Percentiles rank a stretch among this genome's conserved stretches.
Conservation (phyloP, 2,888 invertebrate species). For the Zhuqinia jingwanae region DNA sequence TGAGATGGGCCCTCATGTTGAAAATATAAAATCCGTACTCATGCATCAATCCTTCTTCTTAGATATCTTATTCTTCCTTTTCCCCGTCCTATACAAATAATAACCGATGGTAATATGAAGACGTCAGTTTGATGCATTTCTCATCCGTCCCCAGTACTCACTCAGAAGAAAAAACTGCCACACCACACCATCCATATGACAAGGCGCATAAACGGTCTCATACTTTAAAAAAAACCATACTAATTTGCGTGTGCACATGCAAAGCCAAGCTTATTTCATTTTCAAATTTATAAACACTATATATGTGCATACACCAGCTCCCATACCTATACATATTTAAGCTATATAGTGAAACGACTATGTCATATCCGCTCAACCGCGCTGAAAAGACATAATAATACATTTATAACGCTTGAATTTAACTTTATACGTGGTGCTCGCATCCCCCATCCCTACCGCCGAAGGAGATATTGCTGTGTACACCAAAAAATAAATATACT, state of each 20-base stretch:
- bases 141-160: not conserved
- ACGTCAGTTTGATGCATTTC: conserved; percentile 59
- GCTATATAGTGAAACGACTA: too few species aligned
- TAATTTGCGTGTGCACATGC: not conserved
- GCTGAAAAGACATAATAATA: conserved; percentile 61
- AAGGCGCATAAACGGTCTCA: not conserved
- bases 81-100: conserved; percentile 17
- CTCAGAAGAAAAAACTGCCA: not conserved
- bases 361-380: conserved; percentile 55
- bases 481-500: conserved; percentile 55
- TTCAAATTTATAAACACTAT: not conserved
- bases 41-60: conserved; percentile 62
- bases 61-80: conserved; percentile 37
- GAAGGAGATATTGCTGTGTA: not conserved
- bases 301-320: conserved; percentile 10
- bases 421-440: conserved; percentile 49
- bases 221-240: not conserved
- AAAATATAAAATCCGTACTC: conserved; percentile 56
- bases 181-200: not conserved
- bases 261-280: not conserved
- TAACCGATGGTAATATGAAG: conserved; percentile 58
- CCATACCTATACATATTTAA: too few species aligned
- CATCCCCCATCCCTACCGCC: not conserved
- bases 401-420: conserved; percentile 64
- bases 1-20: conserved; percentile 31